Evolutionary conservation across 1,140 invertebrate species (phyloP).

Genomic region (Sitophilus oryzae): DNA sequence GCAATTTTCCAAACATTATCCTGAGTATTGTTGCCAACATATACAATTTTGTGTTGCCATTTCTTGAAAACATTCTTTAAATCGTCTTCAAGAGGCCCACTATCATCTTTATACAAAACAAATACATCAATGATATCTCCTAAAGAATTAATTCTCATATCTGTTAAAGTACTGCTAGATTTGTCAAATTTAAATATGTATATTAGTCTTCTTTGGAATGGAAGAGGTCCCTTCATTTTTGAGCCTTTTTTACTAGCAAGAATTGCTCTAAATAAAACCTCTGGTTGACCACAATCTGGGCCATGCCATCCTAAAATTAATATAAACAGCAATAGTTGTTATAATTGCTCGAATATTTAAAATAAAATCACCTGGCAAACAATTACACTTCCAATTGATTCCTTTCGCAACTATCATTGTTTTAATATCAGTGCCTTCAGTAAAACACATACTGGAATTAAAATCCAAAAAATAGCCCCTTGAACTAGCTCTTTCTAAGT

Average conservation of each 20-base stretch:
- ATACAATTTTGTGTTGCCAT: constrained; percentile 53
- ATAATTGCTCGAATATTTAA: no score
- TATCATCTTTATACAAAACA: constrained; percentile 52
- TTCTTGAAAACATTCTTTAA: constrained; percentile 40
- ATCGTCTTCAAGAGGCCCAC: constrained; percentile 34
- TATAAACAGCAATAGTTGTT: no score
- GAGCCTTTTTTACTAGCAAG: constrained; percentile 52
- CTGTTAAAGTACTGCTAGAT: constrained; percentile 51
- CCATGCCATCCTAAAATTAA: constrained; percentile 53
- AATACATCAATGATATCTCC: constrained; percentile 58
- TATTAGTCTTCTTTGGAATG: constrained; percentile 49
- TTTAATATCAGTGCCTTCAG: constrained; percentile 48
- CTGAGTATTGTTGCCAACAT: constrained; percentile 45
- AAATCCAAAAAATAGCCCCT: constrained; percentile 45
- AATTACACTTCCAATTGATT: constrained; percentile 48
- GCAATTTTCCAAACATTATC: constrained; percentile 46
- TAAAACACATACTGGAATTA: constrained; percentile 52
- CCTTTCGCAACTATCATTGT: constrained; percentile 40
- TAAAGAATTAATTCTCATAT: constrained; percentile 56
- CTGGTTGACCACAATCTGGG: constrained; percentile 58
- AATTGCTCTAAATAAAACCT: constrained; percentile 59
- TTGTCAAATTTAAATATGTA: constrained; percentile 54
- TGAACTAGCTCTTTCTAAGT: constrained; percentile 43
- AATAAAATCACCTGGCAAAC: constrained; percentile 39
- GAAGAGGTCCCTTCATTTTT: constrained; percentile 45